Percentiles rank a stretch among this genome's conserved stretches.
phyloP scores from a whole-genome alignment of 2,888 invertebrate genomes.

The Nineta flava region DNA sequence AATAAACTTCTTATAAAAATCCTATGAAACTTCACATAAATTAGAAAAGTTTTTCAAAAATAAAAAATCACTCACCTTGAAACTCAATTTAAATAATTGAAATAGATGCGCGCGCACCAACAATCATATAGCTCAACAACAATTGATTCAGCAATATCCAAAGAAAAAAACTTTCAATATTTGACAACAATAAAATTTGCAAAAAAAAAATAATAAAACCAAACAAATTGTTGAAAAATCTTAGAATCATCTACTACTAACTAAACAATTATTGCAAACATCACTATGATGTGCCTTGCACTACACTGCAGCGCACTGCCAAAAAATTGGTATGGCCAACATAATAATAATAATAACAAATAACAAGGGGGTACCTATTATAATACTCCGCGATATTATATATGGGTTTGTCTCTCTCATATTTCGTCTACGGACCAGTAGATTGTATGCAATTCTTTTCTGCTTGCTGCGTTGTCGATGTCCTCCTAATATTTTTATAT shows the following conservation, averaged over 20 bases:
- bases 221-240: not conserved
- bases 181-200: not conserved
- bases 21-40: too few relatives aligned
- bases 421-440: conserved; percentile 8
- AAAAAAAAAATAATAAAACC: conserved; percentile 1
- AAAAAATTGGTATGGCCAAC: conserved; percentile 4
- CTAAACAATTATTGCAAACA: conserved; percentile 2
- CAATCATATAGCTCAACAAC: not conserved
- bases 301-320: conserved; percentile 4
- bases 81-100: too few relatives aligned
- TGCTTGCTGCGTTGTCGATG: not conserved
- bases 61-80: too few relatives aligned
- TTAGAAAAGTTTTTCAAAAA: too few relatives aligned
- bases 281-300: conserved; percentile 6
- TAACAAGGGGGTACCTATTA: conserved; percentile 4
- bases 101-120: too few relatives aligned
- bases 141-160: not conserved
- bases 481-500: conserved; percentile 4
- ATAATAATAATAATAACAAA: too few relatives aligned
- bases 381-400: not conserved
- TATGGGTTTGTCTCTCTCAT: conserved; percentile 5
- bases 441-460: conserved; percentile 3
- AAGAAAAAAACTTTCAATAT: not conserved
- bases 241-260: not conserved
- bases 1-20: too few relatives aligned